phyloP scores from a whole-genome alignment of 2,888 invertebrate species.

The Drosophila lacicola region DNA sequence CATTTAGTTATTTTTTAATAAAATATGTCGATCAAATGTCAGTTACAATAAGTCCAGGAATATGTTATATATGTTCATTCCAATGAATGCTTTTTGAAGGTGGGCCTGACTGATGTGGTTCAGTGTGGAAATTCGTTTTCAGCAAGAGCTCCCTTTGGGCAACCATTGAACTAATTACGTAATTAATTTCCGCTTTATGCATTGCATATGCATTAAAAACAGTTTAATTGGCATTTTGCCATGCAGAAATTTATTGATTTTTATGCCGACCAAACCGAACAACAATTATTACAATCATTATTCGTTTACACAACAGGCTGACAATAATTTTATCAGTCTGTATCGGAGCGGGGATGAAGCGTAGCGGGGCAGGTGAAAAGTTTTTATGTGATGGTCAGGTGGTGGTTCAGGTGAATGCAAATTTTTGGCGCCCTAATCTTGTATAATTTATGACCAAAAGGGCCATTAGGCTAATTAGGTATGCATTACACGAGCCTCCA shows the following conservation, averaged over 20 bases:
- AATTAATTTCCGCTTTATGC: constrained; percentile 54
- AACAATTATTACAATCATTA: constrained; percentile 61
- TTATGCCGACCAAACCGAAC: constrained; percentile 11
- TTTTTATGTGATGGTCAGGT: not conserved
- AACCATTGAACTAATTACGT: constrained; percentile 37
- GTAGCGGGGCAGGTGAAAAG: not conserved
- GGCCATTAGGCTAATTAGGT: constrained; percentile 76
- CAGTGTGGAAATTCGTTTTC: too few species aligned
- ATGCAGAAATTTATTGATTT: constrained; percentile 66
- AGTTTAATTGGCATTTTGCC: constrained; percentile 60
- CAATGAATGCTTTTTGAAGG: too few species aligned
- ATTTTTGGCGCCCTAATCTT: constrained; percentile 65
- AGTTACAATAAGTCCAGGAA: not conserved
- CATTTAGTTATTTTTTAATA: too few species aligned
- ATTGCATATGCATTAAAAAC: constrained; percentile 42
- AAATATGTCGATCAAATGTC: not conserved
- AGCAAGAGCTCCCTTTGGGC: not conserved
- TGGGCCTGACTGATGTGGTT: too few species aligned
- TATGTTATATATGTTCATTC: not conserved
- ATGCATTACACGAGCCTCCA: constrained; percentile 64
- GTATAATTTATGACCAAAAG: constrained; percentile 67
- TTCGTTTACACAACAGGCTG: constrained; percentile 32
- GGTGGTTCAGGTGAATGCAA: constrained; percentile 48
- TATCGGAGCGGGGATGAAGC: not conserved
- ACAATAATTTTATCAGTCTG: constrained; percentile 47